Base-by-base conservation (phyloP, 2,888 invertebrate species). In the Xylota segnis region DNA sequence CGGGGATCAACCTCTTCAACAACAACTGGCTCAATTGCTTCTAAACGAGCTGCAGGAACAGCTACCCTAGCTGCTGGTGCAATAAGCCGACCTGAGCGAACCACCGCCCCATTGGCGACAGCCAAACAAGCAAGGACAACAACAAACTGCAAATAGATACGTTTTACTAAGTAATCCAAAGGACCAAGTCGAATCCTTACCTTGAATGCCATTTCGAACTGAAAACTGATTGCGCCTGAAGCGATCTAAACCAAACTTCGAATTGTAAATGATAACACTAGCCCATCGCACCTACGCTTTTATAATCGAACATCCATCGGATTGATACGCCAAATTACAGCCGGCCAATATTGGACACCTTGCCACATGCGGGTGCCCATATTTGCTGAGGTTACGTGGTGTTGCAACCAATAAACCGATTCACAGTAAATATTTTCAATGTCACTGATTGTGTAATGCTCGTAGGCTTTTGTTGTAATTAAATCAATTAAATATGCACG, bases 201-300 rank as follows among this genome's bases (percentile, higher is more conserved):
- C 77, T 83, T 77, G 47, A 83, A 77, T 47, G 77, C 66, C 77
- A 83, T 83, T 72, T 77, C 70, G 43, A 72, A 65, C 9, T 50
- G 47, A 78, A 65, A 47, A 70, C 56, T 45, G 23, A 40, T n/a
- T 74, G 61, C 4, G 23, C 18, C 63, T 45, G 40, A 63, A 63
- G 56, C 45, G 50, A 34, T 29, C 59, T 43, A 65, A 76, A 50
- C 29, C 65, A 50, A 75, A 81, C 59, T 68, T 54, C 82, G 27
- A 52, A 56, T 43, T 70, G 63, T 37, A 23, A 71, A 40, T 83
- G 82, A 83, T 83, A 59, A 65, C 43, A 27, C 40, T 52, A n/a
- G 65, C 56, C 61, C 76, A 65, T 65, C 50, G 58, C 27, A 58
- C 10, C 58, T 10, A 18, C 27, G 76, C 82, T 59, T 83, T 83